Base-by-base conservation (phyloP, 2,888 invertebrate genomes). In the Stenoptilia bipunctidactyla region DNA sequence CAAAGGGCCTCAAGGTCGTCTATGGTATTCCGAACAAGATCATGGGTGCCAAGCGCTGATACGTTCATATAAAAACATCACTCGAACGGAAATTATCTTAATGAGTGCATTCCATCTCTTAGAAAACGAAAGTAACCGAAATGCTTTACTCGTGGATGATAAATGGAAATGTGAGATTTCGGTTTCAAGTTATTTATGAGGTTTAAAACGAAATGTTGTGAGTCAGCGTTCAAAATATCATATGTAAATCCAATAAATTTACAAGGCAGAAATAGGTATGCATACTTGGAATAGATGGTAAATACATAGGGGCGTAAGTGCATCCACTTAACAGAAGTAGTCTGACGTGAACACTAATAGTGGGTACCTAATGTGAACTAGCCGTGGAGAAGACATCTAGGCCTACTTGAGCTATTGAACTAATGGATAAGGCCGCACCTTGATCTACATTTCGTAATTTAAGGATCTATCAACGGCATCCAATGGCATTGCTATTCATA, bases 391-490 rank as follows among this genome's bases (percentile, higher is more conserved):
- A n/a, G 45, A 51, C 20, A 20, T 20, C 8, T 8, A 53, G 52
- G 52, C 53, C 43, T 55, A 52, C 50, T 45, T 51, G 41, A 58
- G 52, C 60, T 55, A 63, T 69, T 71, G 61, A 63, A 62, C 54
- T 67, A 71, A 76, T 73, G 55, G 63, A 66, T 61, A 64, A 68
- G 67, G 66, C 58, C 66, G 51, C 58, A 61, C 76, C 76, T 74
- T 74, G 74, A 68, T 70, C 71, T 59, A 66, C 55, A 73, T 73
- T 63, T 62, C 60, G 61, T 30, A 9, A 30, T 30, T 12, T 30
- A 9, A 12, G 12, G 30, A 30, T 30, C 30, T 30, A 10, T 30
- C 30, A 30, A 30, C 30, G 4, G 2, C 20, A 20, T 8, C 8
- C 20, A 20, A 20, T 20, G 20, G 8, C 20, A 8, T 20, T 5